Conservation (phyloP, 2,113 vertebrate species). For the Otus sunia region DNA sequence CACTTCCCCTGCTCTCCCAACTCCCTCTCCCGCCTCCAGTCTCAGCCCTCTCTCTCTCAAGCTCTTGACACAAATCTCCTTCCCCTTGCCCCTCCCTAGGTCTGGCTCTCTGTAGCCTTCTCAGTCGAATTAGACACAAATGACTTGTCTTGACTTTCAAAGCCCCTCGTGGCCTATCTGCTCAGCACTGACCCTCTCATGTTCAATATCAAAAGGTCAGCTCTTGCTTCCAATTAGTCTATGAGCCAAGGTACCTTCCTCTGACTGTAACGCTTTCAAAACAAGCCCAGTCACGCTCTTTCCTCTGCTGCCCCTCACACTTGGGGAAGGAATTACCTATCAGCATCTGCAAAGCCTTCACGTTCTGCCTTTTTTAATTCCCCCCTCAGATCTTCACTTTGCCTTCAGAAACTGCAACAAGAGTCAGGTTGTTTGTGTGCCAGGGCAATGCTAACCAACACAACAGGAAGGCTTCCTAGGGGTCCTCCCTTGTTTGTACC, state of each 20-base stretch:
- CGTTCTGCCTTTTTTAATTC: background rate
- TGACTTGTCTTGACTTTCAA: conserved; percentile 46
- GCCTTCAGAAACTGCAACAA: background rate
- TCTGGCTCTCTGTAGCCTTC: conserved; percentile 32
- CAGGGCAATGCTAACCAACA: background rate
- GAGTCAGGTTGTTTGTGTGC: background rate
- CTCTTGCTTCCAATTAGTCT: conserved; percentile 52
- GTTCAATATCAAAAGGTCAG: conserved; percentile 55
- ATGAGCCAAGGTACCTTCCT: conserved; percentile 16
- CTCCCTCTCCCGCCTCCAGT: conserved; percentile 18
- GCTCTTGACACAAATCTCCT: conserved; percentile 16
- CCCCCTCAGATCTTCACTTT: background rate
- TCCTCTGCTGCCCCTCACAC: conserved; percentile 8
- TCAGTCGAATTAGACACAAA: conserved; percentile 48
- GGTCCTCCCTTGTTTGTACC: background rate
- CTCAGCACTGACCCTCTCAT: conserved; percentile 56
- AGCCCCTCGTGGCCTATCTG: conserved; percentile 37
- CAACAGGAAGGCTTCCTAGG: background rate
- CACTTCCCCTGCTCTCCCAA: conserved; percentile 4
- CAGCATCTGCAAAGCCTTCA: conserved; percentile 18
- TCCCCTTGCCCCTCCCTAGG: background rate
- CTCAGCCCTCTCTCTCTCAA: conserved; percentile 25
- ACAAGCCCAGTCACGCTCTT: conserved; percentile 20
- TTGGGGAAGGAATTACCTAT: conserved; percentile 9
- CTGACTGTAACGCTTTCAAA: conserved; percentile 30